Evolutionary conservation across 2,113 vertebrate genomes (phyloP).

Genomic region (Peromyscus leucopus): DNA sequence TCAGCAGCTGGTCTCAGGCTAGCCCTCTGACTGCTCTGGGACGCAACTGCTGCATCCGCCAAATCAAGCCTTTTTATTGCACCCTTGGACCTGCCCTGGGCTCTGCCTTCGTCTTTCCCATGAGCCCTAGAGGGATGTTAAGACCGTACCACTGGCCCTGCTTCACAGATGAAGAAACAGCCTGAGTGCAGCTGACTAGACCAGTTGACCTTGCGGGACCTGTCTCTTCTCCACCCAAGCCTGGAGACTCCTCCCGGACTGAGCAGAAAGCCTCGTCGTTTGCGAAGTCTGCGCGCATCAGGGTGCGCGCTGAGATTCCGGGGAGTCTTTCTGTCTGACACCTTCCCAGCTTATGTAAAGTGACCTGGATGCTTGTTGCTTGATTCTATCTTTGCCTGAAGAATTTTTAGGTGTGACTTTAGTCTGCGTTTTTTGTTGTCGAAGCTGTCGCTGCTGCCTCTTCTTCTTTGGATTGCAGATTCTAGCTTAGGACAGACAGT

Average conservation of each 20-base stretch:
- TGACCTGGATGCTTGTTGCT: constrained; percentile 59
- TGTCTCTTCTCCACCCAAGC: neutral
- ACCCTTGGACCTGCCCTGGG: neutral
- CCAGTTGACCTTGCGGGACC: neutral
- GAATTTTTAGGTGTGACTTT: constrained; percentile 43
- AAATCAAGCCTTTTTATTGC: constrained; percentile 19
- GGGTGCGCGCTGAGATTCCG: constrained; percentile 39
- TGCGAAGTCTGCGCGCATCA: constrained; percentile 5
- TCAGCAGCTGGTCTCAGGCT: neutral
- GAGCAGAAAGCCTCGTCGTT: neutral
- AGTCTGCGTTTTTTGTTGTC: neutral
- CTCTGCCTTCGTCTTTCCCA: neutral
- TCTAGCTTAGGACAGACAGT: constrained; percentile 38
- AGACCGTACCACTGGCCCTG: neutral
- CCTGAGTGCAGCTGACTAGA: constrained; percentile 13
- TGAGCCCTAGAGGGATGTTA: neutral
- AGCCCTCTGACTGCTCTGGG: neutral
- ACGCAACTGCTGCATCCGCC: neutral
- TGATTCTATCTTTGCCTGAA: constrained; percentile 64
- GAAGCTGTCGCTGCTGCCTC: no score
- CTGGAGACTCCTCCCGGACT: neutral
- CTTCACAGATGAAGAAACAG: constrained; percentile 20
- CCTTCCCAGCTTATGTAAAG: constrained; percentile 39
- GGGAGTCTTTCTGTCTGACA: constrained; percentile 56
- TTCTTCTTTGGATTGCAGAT: neutral